These are phyloP conservation scores for Amphipyra tragopoginis DNA, from an alignment of 2,888 invertebrate species.

Conservation along the genomic window DNA sequence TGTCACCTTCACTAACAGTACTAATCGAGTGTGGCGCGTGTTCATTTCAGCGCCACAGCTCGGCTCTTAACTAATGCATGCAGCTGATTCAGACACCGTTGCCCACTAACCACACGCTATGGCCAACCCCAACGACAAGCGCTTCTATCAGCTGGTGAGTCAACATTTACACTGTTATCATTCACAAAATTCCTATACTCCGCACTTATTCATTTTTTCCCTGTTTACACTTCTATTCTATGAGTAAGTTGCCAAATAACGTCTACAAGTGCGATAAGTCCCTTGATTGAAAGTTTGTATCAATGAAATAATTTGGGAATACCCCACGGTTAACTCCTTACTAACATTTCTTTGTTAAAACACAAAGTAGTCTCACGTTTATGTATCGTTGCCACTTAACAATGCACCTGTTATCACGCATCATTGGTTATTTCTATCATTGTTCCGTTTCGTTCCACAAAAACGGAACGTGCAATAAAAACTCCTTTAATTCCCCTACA, in stretches of 20 bases:
- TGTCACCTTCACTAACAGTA: slow-evolving; percentile 67
- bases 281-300: too few species aligned
- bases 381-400: slow-evolving; percentile 33
- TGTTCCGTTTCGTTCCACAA: slow-evolving; percentile 43
- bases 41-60: slow-evolving; percentile 79
- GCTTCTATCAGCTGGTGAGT: slow-evolving; percentile 90
- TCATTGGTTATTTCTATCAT: slow-evolving; percentile 42
- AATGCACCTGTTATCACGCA: slow-evolving; percentile 43
- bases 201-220: too few species aligned
- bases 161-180: slow-evolving; percentile 11
- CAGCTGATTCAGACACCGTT: slow-evolving; percentile 68
- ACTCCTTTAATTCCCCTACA: slow-evolving; percentile 26
- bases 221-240: too few species aligned
- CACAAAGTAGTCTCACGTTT: slow-evolving; percentile 29
- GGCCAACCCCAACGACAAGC: slow-evolving; percentile 86
- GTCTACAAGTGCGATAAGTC: too few species aligned
- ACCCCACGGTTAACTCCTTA: background rate
- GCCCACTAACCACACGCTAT: slow-evolving; percentile 79
- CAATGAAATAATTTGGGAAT: too few species aligned
- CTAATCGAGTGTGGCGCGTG: slow-evolving; percentile 74
- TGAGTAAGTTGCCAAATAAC: too few species aligned
- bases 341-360: slow-evolving; percentile 13
- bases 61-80: slow-evolving; percentile 86
- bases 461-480: slow-evolving; percentile 38
- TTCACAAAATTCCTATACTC: background rate